Percentiles rank a stretch among this genome's conserved stretches.
Conservation (phyloP, 2,888 invertebrate genomes). For the Orthosia cruda region DNA sequence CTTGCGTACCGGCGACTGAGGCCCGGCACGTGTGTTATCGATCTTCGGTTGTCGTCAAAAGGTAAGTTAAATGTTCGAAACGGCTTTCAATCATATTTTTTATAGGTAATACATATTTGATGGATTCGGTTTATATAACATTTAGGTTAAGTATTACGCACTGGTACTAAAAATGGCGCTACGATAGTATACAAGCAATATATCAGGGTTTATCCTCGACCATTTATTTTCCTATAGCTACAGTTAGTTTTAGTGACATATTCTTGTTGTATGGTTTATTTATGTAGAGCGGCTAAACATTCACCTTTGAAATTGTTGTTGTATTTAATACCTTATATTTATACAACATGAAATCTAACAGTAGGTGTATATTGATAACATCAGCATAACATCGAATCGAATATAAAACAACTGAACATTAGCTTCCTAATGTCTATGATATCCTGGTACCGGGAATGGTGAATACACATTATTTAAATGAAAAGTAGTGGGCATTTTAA, state of each 20-base stretch:
- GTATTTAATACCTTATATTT: neutral
- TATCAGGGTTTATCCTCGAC: constrained; percentile 37
- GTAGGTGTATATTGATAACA: constrained; percentile 1
- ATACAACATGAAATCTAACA: neutral
- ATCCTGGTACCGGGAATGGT: too few species aligned
- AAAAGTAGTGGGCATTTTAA: neutral
- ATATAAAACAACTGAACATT: too few species aligned
- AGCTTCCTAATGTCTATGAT: neutral
- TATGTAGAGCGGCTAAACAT: neutral
- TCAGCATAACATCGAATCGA: neutral
- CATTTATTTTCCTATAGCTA: constrained; percentile 33
- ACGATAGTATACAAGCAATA: constrained; percentile 2
- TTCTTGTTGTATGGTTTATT: constrained; percentile 3
- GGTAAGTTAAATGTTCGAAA: constrained; percentile 73
- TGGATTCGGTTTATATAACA: constrained; percentile 37
- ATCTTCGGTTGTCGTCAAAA: constrained; percentile 76
- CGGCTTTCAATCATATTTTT: constrained; percentile 50
- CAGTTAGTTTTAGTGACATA: constrained; percentile 12
- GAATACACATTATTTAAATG: too few species aligned
- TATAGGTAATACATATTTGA: constrained; percentile 45
- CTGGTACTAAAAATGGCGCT: constrained; percentile 11
- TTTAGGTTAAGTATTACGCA: constrained; percentile 36
- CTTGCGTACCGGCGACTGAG: constrained; percentile 71
- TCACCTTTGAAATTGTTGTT: constrained; percentile 11
- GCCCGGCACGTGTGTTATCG: constrained; percentile 83